phyloP scores from a whole-genome alignment of 2,113 vertebrate genomes.

The Zonotrichia leucophrys region DNA sequence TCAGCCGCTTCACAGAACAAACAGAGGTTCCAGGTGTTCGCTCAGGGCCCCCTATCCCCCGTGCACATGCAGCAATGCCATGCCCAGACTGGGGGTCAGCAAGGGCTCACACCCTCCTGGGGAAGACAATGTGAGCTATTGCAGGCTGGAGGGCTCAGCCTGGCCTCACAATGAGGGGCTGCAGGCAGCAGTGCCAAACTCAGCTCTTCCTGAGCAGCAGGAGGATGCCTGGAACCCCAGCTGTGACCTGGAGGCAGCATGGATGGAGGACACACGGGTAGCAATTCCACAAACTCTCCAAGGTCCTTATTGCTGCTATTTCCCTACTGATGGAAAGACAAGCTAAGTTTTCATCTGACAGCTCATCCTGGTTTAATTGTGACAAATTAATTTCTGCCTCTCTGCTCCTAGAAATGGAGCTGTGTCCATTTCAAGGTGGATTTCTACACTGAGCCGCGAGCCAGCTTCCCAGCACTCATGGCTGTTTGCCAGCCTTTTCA shows the following conservation, averaged over 20 bases:
- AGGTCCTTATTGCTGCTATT: background rate
- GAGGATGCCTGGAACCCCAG: background rate
- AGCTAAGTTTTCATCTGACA: background rate
- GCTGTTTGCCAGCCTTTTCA: background rate
- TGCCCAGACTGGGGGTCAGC: background rate
- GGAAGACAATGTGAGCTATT: rapidly evolving
- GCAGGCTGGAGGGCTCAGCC: background rate
- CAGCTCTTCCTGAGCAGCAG: background rate
- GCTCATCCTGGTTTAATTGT: background rate
- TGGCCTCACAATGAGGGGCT: rapidly evolving
- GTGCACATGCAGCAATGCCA: rapidly evolving
- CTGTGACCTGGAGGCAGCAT: rapidly evolving
- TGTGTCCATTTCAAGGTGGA: background rate
- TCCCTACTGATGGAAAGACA: background rate
- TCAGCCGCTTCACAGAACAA: background rate
- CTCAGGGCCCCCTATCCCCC: too few species aligned
- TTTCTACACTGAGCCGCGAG: background rate
- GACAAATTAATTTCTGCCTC: background rate
- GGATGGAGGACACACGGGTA: background rate
- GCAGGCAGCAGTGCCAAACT: background rate
- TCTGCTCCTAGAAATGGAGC: background rate
- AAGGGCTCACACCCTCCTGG: background rate
- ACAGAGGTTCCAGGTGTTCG: background rate
- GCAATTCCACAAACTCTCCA: background rate
- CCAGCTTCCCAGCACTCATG: rapidly evolving